Percentiles rank a stretch among this genome's conserved stretches.
These are phyloP conservation scores for Mastomys natalensis DNA, from an alignment of 2,113 vertebrate species.

Conservation along the genomic window DNA sequence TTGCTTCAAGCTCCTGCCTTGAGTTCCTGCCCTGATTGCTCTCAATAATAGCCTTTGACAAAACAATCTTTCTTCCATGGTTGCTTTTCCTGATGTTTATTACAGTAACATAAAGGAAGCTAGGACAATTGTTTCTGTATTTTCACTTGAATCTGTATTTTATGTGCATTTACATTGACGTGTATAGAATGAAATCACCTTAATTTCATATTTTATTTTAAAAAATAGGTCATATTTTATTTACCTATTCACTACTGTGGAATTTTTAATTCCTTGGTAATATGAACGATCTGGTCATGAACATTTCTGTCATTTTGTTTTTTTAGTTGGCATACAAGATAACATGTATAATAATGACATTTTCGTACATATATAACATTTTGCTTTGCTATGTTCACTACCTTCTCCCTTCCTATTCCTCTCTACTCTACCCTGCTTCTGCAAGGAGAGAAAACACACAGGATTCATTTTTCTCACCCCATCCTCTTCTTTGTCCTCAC, in stretches of 20 bases:
- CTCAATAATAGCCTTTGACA: not conserved
- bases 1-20: not conserved
- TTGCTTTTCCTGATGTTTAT: not conserved
- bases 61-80: not conserved
- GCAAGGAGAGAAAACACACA: not conserved
- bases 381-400: not conserved
- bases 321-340: not conserved
- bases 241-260: not conserved
- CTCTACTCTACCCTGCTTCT: not conserved
- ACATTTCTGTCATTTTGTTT: not conserved
- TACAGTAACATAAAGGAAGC: not conserved
- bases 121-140: not conserved
- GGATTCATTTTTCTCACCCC: too few species aligned
- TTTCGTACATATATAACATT: not conserved
- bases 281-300: not conserved
- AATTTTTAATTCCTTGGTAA: conserved; percentile 2
- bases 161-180: not conserved
- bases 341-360: not conserved
- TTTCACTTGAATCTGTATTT: conserved; percentile 18
- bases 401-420: too few species aligned
- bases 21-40: not conserved
- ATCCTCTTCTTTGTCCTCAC: not conserved
- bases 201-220: conserved; percentile 25
- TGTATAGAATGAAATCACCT: not conserved
- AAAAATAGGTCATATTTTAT: not conserved